Evolutionary conservation across 2,113 vertebrate genomes (phyloP), one percentile per base, ranked within the genome.

Genomic region (Phalacrocorax pelagicus): DNA sequence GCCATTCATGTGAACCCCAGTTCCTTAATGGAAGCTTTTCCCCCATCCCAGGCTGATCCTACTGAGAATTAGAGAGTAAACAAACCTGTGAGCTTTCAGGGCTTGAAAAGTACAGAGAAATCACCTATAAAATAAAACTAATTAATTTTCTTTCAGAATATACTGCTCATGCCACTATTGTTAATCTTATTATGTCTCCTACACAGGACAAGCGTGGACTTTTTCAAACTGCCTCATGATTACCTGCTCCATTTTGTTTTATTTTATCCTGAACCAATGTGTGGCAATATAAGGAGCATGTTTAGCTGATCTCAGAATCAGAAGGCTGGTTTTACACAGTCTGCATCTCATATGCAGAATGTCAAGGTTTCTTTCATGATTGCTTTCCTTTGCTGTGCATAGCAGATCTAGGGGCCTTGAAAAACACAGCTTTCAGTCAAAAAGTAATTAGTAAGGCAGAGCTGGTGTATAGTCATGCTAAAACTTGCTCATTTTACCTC

Each of bases 361-460:
- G 92, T 44, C 91, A 89, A 72, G 57, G 16, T 84, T 81, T 40
- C 57, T 63, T 69, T 67, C 47, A 52, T 82, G 91, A 81, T 55
- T 81, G 22, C 47, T 91, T 88, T 91, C 59, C 20, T 95, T 84
- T 81, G 14, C 69, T 84, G 38, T 15, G 17, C 22, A 20, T 27
- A 81, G 71, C 1, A 5, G 67, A 62, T 84, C 34, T 63, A 72
- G 34, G 42, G 72, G 18, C 51, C 73, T 74, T 83, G 38, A 74
- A 91, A 85, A 92, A 92, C 86, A 36, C 19, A 70, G 58, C 47
- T 90, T 93, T 75, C 58, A 49, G 38, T 77, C 77, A 89, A 87
- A 85, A 30, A 91, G 29, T 40, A 91, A 88, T 94, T 96, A 96
- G 63, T 47, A 84, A 90, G 78, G 72, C 70, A 92, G 88, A 94